Base-by-base conservation (phyloP, 1,140 invertebrate species). In the Bombyx mandarina region DNA sequence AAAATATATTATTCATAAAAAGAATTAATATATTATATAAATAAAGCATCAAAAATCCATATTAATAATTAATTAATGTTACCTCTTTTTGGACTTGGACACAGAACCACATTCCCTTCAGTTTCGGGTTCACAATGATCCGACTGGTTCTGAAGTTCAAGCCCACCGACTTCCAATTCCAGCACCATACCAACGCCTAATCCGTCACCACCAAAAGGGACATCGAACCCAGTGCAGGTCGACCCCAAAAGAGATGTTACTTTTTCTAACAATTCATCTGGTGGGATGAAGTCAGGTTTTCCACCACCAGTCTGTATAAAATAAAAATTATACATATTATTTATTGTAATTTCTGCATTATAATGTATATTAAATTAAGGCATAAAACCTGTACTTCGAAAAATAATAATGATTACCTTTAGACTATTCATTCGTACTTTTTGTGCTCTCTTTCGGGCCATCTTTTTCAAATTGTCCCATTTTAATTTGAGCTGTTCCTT, bases 391-490 rank as follows among this genome's bases (percentile, higher is more conserved):
- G 42, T 2, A 53, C 8, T 6, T 7, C 8, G 52, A 35, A 52
- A 52, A 52, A 35, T 7, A 54, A 54, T 54, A 44, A 43, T 8
- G 1, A 12, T 44, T 54, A 44, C 51, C 22, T 52, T 52, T 52
- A 52, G 8, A 22, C 42, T 52, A 18, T 54, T 8, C 42, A 44
- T 9, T 8, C 42, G 9, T 54, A 54, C 45, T 44, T 22, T 42
- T 44, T 54, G 35, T 6, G 43, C 8, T 45, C 52, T 54, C 9
- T 43, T 54, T 12, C 52, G 52, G 42, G 52, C 52, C 10, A 10
- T 43, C 26, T 54, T 54, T 54, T 54, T 54, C 45, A 54, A 54
- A 54, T 54, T 54, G 8, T 54, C 52, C 52, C 52, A 54, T 54
- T 54, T 54, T 22, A 54, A 45, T 44, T 54, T 54, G 5, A 54